Base-by-base conservation (phyloP, 2,888 invertebrate genomes). In the Mythimna loreyi region DNA sequence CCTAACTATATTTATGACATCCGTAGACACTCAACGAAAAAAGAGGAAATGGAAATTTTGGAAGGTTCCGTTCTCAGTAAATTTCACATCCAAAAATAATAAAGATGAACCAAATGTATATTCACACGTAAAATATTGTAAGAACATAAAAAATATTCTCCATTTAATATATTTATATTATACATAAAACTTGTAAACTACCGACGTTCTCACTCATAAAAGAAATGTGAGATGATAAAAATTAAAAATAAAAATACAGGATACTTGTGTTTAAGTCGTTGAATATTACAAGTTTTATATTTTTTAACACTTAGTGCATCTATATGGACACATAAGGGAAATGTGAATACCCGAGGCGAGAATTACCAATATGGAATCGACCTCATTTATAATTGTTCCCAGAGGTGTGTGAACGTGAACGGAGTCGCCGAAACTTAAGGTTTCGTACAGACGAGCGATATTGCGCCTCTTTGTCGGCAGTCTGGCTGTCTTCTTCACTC, bases 401-500 rank as follows among this genome's bases (percentile, higher is more conserved):
- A 66, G 62, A 84, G 76, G 67, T 75, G 80, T 82, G 80, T 80
- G 40, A 40, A 40, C 40, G 83, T 82, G 79, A 84, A 82, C 65
- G 67, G 62, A 80, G 75, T 63, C 60, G 59, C 70, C 75, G 56
- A 79, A 74, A 69, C 64, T 72, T 75, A 74, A 77, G 66, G 74
- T 75, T 80, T 81, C 82, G 74, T 80, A 68, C 70, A 70, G 82
- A 83, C 80, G 78, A 57, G 75, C 79, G 73, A 85, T 86, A 81
- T 78, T 72, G 72, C 74, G 49, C 68, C 47, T 68, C 86, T 89
- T 90, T 90, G 90, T 89, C 89, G 88, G 89, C 84, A 75, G 75
- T 75, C 63, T 78, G 83, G 78, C 87, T 89, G 91, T 93, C 94
- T 87, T 94, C 94, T 92, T 92, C 93, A 87, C 89, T 78, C 78